phyloP scores from a whole-genome alignment of 2,888 invertebrate species.

The Sympetrum striolatum region DNA sequence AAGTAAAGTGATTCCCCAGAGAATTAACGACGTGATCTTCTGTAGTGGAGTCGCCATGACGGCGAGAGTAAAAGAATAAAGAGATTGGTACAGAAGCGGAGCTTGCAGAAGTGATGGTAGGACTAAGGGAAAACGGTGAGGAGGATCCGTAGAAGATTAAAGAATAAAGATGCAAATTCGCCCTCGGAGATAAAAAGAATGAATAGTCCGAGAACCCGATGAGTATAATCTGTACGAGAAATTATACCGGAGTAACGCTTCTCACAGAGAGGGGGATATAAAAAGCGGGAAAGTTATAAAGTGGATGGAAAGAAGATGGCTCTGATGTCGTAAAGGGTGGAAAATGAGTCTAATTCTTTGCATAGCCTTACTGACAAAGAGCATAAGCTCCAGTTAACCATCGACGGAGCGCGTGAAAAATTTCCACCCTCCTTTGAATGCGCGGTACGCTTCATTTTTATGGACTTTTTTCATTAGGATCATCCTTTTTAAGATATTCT shows the following conservation, averaged over 20 bases:
- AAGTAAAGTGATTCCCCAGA: not conserved
- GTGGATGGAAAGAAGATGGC: conserved; percentile 5
- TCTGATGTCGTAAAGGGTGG: not conserved
- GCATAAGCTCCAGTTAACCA: not conserved
- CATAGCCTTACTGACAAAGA: conserved; percentile 14
- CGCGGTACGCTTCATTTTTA: not conserved
- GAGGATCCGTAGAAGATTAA: not conserved
- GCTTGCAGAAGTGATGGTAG: not conserved
- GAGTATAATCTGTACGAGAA: not conserved
- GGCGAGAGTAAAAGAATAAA: not conserved
- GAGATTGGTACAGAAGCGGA: not conserved
- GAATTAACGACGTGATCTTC: not conserved
- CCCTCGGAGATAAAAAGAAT: not conserved
- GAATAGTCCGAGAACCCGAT: not conserved
- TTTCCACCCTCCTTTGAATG: not conserved
- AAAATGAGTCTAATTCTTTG: not conserved
- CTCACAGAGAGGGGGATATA: not conserved
- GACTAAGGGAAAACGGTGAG: not conserved
- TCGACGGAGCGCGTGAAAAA: not conserved
- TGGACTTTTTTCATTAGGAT: conserved; percentile 17
- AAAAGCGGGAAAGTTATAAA: not conserved
- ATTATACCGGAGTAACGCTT: conserved; percentile 15
- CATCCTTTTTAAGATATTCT: not conserved
- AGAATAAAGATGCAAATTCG: conserved; percentile 40
- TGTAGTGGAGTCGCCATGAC: not conserved